Base-by-base conservation (phyloP, 30 jellyfish, hydroid and myxozoan genomes). In the Pelagia noctiluca region DNA sequence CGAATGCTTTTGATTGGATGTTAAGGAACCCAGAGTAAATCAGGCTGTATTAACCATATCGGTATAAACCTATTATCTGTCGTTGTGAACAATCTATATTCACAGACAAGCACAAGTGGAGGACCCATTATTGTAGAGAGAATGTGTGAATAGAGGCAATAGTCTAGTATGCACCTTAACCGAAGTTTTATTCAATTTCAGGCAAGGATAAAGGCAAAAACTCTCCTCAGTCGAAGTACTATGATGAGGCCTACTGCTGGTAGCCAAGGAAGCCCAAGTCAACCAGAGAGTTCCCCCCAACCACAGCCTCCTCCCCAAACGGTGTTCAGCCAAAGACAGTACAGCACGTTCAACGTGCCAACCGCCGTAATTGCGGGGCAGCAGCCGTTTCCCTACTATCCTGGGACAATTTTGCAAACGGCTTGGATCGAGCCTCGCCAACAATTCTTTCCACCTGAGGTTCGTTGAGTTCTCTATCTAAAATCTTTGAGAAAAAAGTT, bases 131-230 rank as follows among this genome's bases (percentile, higher is more conserved):
- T n/a, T n/a, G n/a, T n/a, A n/a, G n/a, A n/a, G n/a, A n/a, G n/a
- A n/a, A n/a, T n/a, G n/a, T n/a, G n/a, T n/a, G n/a, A n/a, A n/a
- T n/a, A n/a, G n/a, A n/a, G n/a, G n/a, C n/a, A n/a, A n/a, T n/a
- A n/a, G n/a, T n/a, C n/a, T n/a, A n/a, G n/a, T 8, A 42, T 16
- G 12, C 16, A 42, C 57, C 57, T 42, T 16, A 42, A 16, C 57
- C 26, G 68, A 19, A 19, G 26, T 63, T 46, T 74, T 26, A 5
- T 74, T 35, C 29, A 31, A 19, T 71, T 71, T 23, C 86, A 74
- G 86, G 99, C 99, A 31, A 83, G 99, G 71, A 94, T 94, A 21
- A 94, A 94, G 35, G 99, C 99, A 22, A 94, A 94, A 54, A 82
- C 97, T 12, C 85, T 94, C 37, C 63, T 88, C 47, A 81, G 97